Conservation (phyloP, 2,888 invertebrate species). For the Drosophila neoperkinsi region DNA sequence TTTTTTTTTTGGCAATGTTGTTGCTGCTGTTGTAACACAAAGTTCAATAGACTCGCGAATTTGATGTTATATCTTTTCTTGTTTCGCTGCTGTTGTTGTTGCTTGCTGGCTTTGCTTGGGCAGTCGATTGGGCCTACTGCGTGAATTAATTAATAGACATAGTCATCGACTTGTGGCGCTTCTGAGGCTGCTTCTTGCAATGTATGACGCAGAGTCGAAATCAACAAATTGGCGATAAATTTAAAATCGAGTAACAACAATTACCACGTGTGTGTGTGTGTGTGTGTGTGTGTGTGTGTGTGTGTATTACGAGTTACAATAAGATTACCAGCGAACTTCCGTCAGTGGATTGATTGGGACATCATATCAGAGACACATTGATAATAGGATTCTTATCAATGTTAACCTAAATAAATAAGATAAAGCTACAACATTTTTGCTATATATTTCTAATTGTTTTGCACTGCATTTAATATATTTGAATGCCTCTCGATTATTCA, state of each 20-base stretch:
- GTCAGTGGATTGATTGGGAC: neutral
- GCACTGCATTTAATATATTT: neutral
- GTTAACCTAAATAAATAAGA: neutral
- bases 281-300: slow-evolving; percentile 1
- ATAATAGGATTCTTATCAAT: neutral
- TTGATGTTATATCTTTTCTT: slow-evolving; percentile 16
- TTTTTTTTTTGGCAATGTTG: slow-evolving; percentile 16
- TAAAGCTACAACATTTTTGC: neutral
- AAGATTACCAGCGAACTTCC: neutral
- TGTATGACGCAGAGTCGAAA: neutral
- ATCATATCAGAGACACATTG: neutral
- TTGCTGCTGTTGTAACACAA: slow-evolving; percentile 55
- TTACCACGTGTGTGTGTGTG: neutral
- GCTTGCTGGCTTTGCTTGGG: slow-evolving; percentile 6
- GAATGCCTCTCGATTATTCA: neutral
- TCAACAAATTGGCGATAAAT: neutral
- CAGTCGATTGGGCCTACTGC: slow-evolving; percentile 29
- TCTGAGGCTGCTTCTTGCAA: neutral
- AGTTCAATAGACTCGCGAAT: slow-evolving; percentile 81
- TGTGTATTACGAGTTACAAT: neutral
- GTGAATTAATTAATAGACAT: slow-evolving; percentile 9
- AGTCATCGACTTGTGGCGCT: neutral
- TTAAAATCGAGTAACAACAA: neutral
- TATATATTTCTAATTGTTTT: neutral
- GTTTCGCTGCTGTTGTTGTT: slow-evolving; percentile 3